Evolutionary conservation across 1,140 invertebrate genomes (phyloP).

Genomic region (Daktulosphaira vitifoliae): DNA sequence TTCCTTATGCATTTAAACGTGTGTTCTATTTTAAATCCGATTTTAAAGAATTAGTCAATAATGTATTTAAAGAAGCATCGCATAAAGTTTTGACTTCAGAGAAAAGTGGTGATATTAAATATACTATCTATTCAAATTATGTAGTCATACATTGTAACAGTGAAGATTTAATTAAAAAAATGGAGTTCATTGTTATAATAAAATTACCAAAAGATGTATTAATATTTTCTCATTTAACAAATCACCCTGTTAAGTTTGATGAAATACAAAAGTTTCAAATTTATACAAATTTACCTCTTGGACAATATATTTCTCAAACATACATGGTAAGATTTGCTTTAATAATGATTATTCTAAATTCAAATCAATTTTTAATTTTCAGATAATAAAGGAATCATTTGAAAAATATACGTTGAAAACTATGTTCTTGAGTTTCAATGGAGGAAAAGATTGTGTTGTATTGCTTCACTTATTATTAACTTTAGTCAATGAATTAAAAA

Average conservation of each 20-base stretch:
- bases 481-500: slow-evolving; percentile 49
- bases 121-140: neutral
- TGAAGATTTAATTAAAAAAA: slow-evolving; percentile 4
- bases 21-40: slow-evolving; percentile 6
- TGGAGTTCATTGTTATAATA: slow-evolving; percentile 3
- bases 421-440: slow-evolving; percentile 87
- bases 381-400: slow-evolving; percentile 42
- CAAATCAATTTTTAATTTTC: slow-evolving; percentile 14
- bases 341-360: too few relatives aligned
- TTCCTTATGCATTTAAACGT: slow-evolving; percentile 24
- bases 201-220: slow-evolving; percentile 9
- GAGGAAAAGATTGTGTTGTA: slow-evolving; percentile 94
- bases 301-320: neutral
- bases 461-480: slow-evolving; percentile 68
- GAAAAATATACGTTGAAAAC: slow-evolving; percentile 55
- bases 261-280: slow-evolving; percentile 13
- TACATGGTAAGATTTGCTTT: neutral
- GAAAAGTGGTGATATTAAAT: neutral
- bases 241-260: neutral
- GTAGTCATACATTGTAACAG: neutral
- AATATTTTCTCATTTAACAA: slow-evolving; percentile 3
- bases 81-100: slow-evolving; percentile 3
- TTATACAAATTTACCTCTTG: slow-evolving; percentile 3
- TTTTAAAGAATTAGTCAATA: slow-evolving; percentile 2
- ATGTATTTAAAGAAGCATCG: slow-evolving; percentile 17